Evolutionary conservation across 2,797 vertebrate species (phyloP).

Genomic region (Morelia viridis): DNA sequence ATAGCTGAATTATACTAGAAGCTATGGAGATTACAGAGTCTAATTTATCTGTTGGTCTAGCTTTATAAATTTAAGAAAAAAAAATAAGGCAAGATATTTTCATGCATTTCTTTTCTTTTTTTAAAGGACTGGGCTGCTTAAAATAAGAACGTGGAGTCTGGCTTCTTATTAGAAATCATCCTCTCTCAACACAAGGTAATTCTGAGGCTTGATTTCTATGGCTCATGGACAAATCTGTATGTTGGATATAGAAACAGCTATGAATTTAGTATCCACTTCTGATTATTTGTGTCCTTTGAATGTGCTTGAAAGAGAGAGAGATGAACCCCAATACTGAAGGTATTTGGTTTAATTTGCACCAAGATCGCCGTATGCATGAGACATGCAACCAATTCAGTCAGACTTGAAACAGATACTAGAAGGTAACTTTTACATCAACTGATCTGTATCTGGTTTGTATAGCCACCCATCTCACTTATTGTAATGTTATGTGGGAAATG

Average conservation of each 20-base stretch:
- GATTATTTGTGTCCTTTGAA: neutral
- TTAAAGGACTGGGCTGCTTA: neutral
- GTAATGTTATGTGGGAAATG: too few species aligned
- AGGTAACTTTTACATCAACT: too few species aligned
- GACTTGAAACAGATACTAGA: neutral
- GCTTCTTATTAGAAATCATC: neutral
- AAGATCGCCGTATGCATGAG: neutral
- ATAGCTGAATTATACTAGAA: conserved; percentile 42
- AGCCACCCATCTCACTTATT: too few species aligned
- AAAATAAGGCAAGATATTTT: neutral
- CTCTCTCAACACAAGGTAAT: neutral
- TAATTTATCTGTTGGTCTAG: conserved; percentile 31
- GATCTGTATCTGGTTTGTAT: too few species aligned
- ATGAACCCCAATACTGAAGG: neutral
- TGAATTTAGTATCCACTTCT: neutral
- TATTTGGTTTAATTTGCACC: neutral
- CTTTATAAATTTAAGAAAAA: fast-evolving
- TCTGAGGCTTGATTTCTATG: neutral
- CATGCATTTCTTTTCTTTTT: neutral
- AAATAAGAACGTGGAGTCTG: neutral
- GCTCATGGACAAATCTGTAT: neutral
- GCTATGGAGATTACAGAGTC: conserved; percentile 36
- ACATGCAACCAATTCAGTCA: neutral
- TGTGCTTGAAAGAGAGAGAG: neutral
- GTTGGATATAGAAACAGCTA: neutral